Base-by-base conservation (phyloP, 1,140 invertebrate species). In the Papilio helenus region DNA sequence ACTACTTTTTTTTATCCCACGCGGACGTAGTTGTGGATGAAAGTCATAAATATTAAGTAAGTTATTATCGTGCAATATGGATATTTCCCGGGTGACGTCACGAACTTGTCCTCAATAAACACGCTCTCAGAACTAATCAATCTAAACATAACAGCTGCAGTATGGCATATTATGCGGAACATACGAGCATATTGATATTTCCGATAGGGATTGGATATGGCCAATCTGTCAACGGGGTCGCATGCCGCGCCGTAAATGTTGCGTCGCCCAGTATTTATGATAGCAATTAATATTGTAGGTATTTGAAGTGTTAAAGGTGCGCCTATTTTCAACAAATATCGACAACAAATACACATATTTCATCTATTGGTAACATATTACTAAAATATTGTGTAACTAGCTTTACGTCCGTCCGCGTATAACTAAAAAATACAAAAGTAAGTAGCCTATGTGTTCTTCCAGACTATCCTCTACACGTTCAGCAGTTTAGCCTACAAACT, bases 151-250 rank as follows among this genome's bases (percentile, higher is more conserved):
- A 29, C 61, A 68, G 26, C 58, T 65, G 58, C 12, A 29, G 18
- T 68, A 29, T 68, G 26, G 26, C 61, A 34, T 68, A 29, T 68
- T 34, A 29, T 68, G 26, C 61, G 29, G 61, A 68, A 68, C 34
- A 29, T 61, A 61, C 58, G 23, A 68, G 61, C 61, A 12, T 68
- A 34, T 68, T 68, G 61, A 68, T 34, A 34, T 68, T 68, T 68
- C 26, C 26, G 61, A 68, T 68, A 68, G 26, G 61, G 61, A 61
- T 68, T 68, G 61, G 61, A 68, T 68, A 68, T 29, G 26, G 14
- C 61, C 61, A 68, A 68, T 68, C 61, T 29, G 61, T 68, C 61
- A 68, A 68, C 61, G 61, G 14, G 61, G 61, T 34, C 61, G 23
- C 61, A 68, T 29, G 61, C 61, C 61, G 61, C 61, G 12, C 26